Base-by-base conservation (phyloP, 92 coral and sea anemone genomes). In the Palythoa caribaeorum region DNA sequence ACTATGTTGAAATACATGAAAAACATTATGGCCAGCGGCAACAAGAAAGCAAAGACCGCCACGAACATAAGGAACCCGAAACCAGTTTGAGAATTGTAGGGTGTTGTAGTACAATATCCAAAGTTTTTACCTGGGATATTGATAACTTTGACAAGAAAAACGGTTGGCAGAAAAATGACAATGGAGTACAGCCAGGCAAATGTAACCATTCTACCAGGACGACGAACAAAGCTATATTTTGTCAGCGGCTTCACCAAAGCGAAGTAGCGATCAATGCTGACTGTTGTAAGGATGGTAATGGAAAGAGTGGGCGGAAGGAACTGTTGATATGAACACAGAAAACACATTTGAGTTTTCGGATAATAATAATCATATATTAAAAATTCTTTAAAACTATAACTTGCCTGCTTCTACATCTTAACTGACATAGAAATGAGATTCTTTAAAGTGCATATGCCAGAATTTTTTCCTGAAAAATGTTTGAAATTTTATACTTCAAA, bases 141-240 rank as follows among this genome's bases (percentile, higher is more conserved):
- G 12, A 47, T 70, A 10, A 94, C 87, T 17, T 87, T 69, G 12
- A 89, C 85, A 52, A 92, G 76, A 38, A 87, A 83, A 55, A 92
- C 71, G 6, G 94, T 85, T 40, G 96, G 96, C 1, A 89, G 87
- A 53, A 89, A 92, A 39, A 86, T 88, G 6, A 88, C 52, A 20
- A 87, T 78, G 2, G 94, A 91, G 87, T 86, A 84, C 69, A 83
- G 65, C 96, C 96, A 94, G 2, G 96, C 96, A 9, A 94, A 51
- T 37, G 80, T 44, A 19, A 92, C 89, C 91, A 94, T 85, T 81
- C 90, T 71, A 35, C 65, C 71, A 19, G 96, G 94, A 8, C 88
- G 71, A 39, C 91, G 89, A 81, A 92, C 71, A 19, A 78, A 62
- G 47, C 52, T 73, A 62, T 71, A 78, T 13, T 87, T 52, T 6